A percentile compares a stretch with the other conserved stretches of the same genome.
These are phyloP conservation scores for Pseudeuparius sepicola DNA, from an alignment of 2,888 invertebrate species.

Conservation along the genomic window DNA sequence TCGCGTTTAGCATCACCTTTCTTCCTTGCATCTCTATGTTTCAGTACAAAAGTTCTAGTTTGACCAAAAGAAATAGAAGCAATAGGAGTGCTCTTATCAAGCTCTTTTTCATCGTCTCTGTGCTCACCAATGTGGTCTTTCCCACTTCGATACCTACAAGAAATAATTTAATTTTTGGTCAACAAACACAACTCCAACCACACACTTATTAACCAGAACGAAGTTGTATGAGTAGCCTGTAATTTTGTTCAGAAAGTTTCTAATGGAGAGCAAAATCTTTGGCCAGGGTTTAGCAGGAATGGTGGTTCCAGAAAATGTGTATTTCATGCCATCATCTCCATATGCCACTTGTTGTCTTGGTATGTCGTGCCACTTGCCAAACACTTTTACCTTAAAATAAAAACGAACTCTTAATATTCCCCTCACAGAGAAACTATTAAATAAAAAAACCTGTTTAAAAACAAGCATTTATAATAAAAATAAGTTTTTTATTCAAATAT, in stretches of 20 bases:
- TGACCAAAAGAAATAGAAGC: slow-evolving; percentile 60
- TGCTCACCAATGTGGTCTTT: slow-evolving; percentile 62
- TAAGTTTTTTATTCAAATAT: no score
- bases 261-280: slow-evolving; percentile 41
- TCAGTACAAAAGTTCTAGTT: slow-evolving; percentile 53
- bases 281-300: slow-evolving; percentile 57
- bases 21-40: slow-evolving; percentile 48
- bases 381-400: slow-evolving; percentile 43
- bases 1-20: slow-evolving; percentile 39
- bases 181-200: not conserved
- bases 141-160: slow-evolving; percentile 54
- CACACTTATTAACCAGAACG: slow-evolving; percentile 55
- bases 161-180: slow-evolving; percentile 10
- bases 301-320: slow-evolving; percentile 54
- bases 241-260: slow-evolving; percentile 42
- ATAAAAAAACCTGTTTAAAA: no score
- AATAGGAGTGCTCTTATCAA: slow-evolving; percentile 51
- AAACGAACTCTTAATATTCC: no score
- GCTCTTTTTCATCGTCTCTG: slow-evolving; percentile 58
- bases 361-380: slow-evolving; percentile 55
- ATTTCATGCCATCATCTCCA: slow-evolving; percentile 54
- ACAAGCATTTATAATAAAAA: no score
- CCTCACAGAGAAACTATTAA: no score
- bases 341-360: slow-evolving; percentile 61
- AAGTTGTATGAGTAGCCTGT: slow-evolving; percentile 55